Evolutionary conservation across 1,140 invertebrate species (phyloP).

Genomic region (Tyrophagus putrescentiae): DNA sequence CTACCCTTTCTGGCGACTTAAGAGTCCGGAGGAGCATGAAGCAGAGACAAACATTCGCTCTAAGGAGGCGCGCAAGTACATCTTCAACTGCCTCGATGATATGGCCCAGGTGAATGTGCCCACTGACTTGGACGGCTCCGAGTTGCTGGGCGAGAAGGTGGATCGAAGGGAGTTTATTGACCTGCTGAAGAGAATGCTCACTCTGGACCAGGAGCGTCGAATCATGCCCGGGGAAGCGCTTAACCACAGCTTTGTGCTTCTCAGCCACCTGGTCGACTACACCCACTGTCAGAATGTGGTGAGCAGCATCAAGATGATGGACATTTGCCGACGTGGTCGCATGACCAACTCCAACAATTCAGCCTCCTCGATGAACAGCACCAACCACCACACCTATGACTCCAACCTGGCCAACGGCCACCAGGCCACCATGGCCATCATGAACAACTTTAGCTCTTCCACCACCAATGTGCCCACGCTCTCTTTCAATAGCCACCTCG

Average conservation of each 20-base stretch:
- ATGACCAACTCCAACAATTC: slow-evolving; percentile 25
- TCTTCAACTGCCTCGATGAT: slow-evolving; percentile 98
- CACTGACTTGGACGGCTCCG: slow-evolving; percentile 84
- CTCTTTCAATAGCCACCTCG: not conserved
- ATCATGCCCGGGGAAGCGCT: slow-evolving; percentile 88
- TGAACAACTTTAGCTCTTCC: slow-evolving; percentile 15
- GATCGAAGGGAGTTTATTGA: slow-evolving; percentile 93
- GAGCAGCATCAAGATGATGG: slow-evolving; percentile 89
- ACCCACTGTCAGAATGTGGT: slow-evolving; percentile 71
- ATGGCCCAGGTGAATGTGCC: slow-evolving; percentile 95
- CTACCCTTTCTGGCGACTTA: slow-evolving; percentile 92
- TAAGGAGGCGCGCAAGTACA: slow-evolving; percentile 98
- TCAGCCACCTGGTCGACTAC: slow-evolving; percentile 86
- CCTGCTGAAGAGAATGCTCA: slow-evolving; percentile 88
- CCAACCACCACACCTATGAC: not conserved
- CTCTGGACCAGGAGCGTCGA: slow-evolving; percentile 87
- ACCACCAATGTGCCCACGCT: not conserved
- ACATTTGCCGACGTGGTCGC: slow-evolving; percentile 46
- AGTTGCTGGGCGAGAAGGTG: slow-evolving; percentile 84
- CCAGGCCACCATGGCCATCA: not conserved
- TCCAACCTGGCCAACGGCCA: not conserved
- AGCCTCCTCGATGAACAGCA: not conserved
- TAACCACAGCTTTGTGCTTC: slow-evolving; percentile 82
- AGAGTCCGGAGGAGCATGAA: slow-evolving; percentile 95
- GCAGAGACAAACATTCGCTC: slow-evolving; percentile 93